Conservation (phyloP, 2,113 vertebrate genomes). For the Dascyllus trimaculatus region DNA sequence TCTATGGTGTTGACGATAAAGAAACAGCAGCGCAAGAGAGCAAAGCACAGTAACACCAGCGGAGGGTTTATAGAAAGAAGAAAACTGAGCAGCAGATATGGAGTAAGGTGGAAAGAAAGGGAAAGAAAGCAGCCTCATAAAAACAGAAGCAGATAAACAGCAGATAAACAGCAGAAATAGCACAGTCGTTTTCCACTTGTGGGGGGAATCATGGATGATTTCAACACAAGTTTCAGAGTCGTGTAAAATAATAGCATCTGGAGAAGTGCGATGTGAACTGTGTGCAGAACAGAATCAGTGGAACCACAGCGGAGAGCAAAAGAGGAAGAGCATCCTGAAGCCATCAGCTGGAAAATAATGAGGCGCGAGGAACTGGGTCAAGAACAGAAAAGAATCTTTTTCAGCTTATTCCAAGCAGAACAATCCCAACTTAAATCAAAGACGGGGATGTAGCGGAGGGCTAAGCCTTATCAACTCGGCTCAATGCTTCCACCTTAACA, state of each 20-base stretch:
- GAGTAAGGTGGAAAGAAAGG: constrained; percentile 1
- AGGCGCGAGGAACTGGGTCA: constrained; percentile 26
- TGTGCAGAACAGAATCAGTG: background rate
- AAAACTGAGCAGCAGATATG: background rate
- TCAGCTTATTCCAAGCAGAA: background rate
- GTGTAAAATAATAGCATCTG: background rate
- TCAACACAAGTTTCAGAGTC: constrained; percentile 8
- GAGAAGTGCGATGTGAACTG: background rate
- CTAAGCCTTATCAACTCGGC: background rate
- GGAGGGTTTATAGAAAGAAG: background rate
- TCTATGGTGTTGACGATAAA: background rate
- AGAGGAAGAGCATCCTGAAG: constrained; percentile 16
- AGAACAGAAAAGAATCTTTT: background rate
- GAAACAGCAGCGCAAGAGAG: background rate
- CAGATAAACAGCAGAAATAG: background rate
- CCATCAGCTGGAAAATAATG: constrained; percentile 36
- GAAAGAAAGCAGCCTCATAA: background rate
- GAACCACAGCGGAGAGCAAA: background rate
- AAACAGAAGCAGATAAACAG: background rate
- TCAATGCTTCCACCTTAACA: background rate
- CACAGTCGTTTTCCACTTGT: background rate
- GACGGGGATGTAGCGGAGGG: background rate
- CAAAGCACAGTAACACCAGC: background rate
- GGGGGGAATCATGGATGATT: background rate
- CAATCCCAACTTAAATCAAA: background rate